Conservation (phyloP, 2,888 invertebrate species). For the Conomelus anceps region DNA sequence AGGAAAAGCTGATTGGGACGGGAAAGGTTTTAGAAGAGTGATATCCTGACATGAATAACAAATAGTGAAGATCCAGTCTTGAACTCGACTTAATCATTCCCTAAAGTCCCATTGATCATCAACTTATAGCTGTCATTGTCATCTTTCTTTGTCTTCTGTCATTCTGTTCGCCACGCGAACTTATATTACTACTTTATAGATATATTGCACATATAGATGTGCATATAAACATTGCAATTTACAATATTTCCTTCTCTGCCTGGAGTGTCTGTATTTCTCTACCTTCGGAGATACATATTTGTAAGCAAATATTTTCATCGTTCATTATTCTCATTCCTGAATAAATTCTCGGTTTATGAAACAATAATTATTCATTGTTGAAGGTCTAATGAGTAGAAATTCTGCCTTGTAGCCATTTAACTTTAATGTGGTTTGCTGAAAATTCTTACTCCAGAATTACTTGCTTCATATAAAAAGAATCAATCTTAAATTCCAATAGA, state of each 20-base stretch:
- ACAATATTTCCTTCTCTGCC: not conserved
- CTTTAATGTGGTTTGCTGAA: too few species aligned
- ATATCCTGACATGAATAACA: not conserved
- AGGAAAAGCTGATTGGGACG: not conserved
- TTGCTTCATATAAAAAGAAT: too few species aligned
- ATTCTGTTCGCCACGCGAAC: not conserved
- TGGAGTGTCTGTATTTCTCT: not conserved
- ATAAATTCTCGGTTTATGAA: too few species aligned
- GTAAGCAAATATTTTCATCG: not conserved
- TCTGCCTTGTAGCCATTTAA: too few species aligned
- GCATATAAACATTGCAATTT: not conserved
- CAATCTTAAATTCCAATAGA: too few species aligned
- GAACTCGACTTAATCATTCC: not conserved
- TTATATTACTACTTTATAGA: too few species aligned
- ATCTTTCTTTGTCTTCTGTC: not conserved
- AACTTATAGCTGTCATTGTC: not conserved
- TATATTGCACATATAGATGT: too few species aligned
- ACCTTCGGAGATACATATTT: not conserved
- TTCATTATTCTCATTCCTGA: too few species aligned
- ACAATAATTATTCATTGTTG: not conserved
- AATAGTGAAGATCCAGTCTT: not conserved
- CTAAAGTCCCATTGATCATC: not conserved
- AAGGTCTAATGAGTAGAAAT: too few species aligned
- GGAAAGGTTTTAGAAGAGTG: not conserved
- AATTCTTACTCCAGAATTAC: too few species aligned